A percentile compares a stretch with the other conserved stretches of the same genome.
Evolutionary conservation across 2,113 vertebrate species (phyloP).

Genomic region (Tamias sibiricus): DNA sequence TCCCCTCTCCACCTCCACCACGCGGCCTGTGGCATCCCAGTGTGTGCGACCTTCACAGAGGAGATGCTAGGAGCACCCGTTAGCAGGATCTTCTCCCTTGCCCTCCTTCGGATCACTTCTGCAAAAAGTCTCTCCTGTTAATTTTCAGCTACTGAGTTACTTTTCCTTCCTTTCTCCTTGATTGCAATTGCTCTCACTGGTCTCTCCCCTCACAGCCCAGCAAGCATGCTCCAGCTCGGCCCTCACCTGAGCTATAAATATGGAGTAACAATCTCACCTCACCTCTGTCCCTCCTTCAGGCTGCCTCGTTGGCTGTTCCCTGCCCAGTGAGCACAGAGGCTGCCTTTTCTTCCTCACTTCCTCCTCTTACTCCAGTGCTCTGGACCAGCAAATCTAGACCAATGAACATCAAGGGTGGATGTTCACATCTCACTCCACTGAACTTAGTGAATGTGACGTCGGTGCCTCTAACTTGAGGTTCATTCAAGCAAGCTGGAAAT

Average conservation of each 20-base stretch:
- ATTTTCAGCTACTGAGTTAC: not conserved
- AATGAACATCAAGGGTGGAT: not conserved
- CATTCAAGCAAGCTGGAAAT: not conserved
- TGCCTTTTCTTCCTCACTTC: not conserved
- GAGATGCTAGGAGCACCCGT: not conserved
- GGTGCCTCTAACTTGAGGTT: not conserved
- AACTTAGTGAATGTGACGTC: not conserved
- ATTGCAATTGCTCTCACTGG: not conserved
- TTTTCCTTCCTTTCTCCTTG: not conserved
- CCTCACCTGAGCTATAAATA: not conserved
- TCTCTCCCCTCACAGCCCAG: not conserved
- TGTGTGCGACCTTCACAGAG: not conserved
- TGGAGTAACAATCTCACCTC: not conserved
- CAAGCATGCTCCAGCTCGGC: not conserved
- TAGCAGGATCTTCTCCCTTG: not conserved
- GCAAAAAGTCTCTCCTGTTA: not conserved
- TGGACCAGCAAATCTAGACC: not conserved
- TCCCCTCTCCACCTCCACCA: not conserved
- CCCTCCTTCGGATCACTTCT: not conserved
- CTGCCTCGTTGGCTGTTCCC: not conserved
- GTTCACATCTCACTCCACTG: not conserved
- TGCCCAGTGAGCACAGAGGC: not conserved
- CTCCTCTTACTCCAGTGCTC: not conserved
- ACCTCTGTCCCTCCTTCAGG: not conserved
- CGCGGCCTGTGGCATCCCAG: not conserved